Base-by-base conservation (phyloP, 2,888 invertebrate species). In the Maniola hyperantus region DNA sequence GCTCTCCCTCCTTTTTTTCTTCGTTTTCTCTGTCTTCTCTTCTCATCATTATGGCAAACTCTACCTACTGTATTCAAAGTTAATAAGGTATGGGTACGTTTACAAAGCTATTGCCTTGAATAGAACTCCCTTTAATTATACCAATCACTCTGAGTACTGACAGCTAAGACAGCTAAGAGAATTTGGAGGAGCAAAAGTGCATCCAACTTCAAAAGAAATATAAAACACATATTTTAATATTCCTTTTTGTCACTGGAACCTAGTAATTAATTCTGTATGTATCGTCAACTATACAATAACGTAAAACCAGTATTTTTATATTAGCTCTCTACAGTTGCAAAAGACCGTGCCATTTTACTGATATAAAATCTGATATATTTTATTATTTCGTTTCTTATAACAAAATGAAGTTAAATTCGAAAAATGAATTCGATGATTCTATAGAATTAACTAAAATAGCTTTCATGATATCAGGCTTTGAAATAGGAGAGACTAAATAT, bases 401-500 rank as follows among this genome's bases (percentile, higher is more conserved):
- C 26, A 36, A 42, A 6, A 57, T 42, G 57, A 13, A 39, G 13
- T 6, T 42, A 42, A 57, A 42, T 20, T 42, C 20, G 11, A 59
- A 59, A 44, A 33, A 54, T 11, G 65, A 59, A 50, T 83, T 84
- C 34, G 80, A 82, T 18, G 74, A 76, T 2, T 75, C 80, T 0
- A 66, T 85, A 10, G 74, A 69, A 67, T 13, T 82, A 13, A 78
- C 83, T 10, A 80, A 78, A 62, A 58, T 76, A 8, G 67, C 77
- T 2, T 77, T 87, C 1, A 33, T 80, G 0, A 15, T 83, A 8
- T 83, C 84, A 0, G 88, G 89, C 0, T 79, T 89, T 42, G 79
- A 79, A 66, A 71, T 81, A 0, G 68, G 68, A 0, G 36, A 72
- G 0, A 42, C 50, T 0, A 68, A 76, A 26, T 69, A 39, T 69